Conservation (phyloP, 2,113 vertebrate species). For the Brachyistius frenatus region DNA sequence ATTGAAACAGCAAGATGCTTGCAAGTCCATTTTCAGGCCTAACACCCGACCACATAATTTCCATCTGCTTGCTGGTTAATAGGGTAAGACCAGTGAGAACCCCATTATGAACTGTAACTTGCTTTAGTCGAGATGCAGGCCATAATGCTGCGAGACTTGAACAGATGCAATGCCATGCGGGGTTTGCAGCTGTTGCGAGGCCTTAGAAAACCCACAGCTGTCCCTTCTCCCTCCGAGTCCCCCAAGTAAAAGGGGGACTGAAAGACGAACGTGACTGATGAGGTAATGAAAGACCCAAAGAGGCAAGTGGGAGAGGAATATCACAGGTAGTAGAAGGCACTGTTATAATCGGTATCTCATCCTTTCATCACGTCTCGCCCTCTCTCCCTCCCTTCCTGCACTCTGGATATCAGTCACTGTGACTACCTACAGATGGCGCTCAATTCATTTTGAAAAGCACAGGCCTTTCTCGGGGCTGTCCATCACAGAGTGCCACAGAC, state of each 20-base stretch:
- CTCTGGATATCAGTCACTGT: constrained; percentile 9
- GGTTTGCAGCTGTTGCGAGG: constrained; percentile 75
- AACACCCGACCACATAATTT: constrained; percentile 52
- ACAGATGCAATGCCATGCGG: constrained; percentile 73
- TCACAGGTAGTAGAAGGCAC: constrained; percentile 46
- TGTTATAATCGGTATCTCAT: constrained; percentile 33
- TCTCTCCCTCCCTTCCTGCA: background rate
- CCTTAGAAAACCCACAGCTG: constrained; percentile 72
- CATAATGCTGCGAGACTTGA: constrained; percentile 42
- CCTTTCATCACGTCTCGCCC: background rate
- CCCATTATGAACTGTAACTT: constrained; percentile 53
- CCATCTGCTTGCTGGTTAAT: constrained; percentile 72
- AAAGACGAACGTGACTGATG: constrained; percentile 63
- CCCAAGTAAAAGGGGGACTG: constrained; percentile 43
- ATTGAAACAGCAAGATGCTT: constrained; percentile 41
- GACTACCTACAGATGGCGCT: constrained; percentile 76
- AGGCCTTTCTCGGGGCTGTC: constrained; percentile 51
- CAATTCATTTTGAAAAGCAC: constrained; percentile 66
- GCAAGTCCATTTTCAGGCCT: constrained; percentile 53
- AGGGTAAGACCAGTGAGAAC: constrained; percentile 62
- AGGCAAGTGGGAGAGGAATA: constrained; percentile 47
- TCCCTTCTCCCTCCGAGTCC: constrained; percentile 52
- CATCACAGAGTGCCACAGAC: constrained; percentile 70
- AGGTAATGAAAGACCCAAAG: constrained; percentile 47
- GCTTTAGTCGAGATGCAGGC: constrained; percentile 38